Conservation (phyloP, 1,140 invertebrate species). For the Dendroctonus valens region DNA sequence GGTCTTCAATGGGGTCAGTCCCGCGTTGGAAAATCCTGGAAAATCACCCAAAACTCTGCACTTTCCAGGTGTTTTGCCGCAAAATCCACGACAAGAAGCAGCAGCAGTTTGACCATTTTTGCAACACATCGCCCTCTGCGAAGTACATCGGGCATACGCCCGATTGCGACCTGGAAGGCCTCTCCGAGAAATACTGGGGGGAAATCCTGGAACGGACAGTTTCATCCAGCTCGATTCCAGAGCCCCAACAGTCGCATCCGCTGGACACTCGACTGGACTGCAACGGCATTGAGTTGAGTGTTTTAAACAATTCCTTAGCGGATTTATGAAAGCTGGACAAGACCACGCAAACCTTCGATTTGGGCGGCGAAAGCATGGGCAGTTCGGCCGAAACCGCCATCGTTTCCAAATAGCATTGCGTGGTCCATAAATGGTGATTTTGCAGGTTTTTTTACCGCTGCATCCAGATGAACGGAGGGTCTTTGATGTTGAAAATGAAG, state of each 20-base stretch:
- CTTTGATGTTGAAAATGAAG: no score
- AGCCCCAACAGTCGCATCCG: constrained; percentile 54
- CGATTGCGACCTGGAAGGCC: constrained; percentile 62
- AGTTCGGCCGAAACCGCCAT: constrained; percentile 47
- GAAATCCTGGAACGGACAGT: constrained; percentile 71
- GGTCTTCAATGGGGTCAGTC: constrained; percentile 68
- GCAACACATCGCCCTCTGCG: constrained; percentile 40
- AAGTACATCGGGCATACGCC: constrained; percentile 38
- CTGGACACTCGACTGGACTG: constrained; percentile 40
- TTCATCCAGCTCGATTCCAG: constrained; percentile 66
- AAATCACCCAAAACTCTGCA: neutral
- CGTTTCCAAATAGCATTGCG: constrained; percentile 38
- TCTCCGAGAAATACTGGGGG: constrained; percentile 76
- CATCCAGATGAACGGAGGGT: no score
- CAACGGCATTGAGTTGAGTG: constrained; percentile 46
- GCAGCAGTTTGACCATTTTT: constrained; percentile 35
- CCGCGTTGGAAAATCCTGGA: neutral
- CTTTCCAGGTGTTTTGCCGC: constrained; percentile 41
- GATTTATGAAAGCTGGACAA: constrained; percentile 51
- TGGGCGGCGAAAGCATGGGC: constrained; percentile 42
- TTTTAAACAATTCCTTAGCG: constrained; percentile 42
- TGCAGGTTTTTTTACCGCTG: no score
- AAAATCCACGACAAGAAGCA: constrained; percentile 35
- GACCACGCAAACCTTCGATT: constrained; percentile 49
- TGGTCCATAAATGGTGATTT: constrained; percentile 10